Conservation (phyloP, 1,140 invertebrate species). For the Trichonephila clavata region DNA sequence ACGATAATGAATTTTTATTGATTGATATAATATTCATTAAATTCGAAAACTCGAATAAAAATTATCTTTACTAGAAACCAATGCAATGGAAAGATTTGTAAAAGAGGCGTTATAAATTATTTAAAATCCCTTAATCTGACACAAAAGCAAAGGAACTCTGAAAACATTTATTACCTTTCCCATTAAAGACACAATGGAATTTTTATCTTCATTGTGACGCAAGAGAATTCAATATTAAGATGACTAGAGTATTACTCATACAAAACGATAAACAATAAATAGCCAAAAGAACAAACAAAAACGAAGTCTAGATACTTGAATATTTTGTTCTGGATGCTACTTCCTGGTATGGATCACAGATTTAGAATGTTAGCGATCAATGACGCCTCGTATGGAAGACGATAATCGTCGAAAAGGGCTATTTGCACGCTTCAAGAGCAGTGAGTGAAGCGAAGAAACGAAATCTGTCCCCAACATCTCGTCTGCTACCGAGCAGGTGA, state of each 20-base stretch:
- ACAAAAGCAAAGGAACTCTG: too few species aligned
- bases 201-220: not conserved
- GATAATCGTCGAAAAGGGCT: conserved; percentile 2
- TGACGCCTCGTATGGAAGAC: not conserved
- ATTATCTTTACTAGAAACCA: too few species aligned
- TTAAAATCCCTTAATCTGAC: too few species aligned
- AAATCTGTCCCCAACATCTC: not conserved
- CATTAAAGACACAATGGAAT: too few species aligned
- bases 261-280: not conserved
- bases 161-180: too few species aligned
- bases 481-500: not conserved
- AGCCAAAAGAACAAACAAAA: not conserved
- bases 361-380: conserved; percentile 37
- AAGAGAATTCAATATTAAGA: not conserved
- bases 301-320: not conserved
- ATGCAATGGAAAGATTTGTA: too few species aligned
- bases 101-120: too few species aligned
- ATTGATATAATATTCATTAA: too few species aligned
- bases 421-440: conserved; percentile 25
- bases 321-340: not conserved
- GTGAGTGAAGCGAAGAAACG: conserved; percentile 12
- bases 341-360: conserved; percentile 40
- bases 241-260: not conserved
- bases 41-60: too few species aligned
- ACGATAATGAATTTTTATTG: too few species aligned